A percentile compares a stretch with the other conserved stretches of the same genome.
phyloP scores from a whole-genome alignment of 1,140 invertebrate genomes.

The Lordiphosa stackelbergi region DNA sequence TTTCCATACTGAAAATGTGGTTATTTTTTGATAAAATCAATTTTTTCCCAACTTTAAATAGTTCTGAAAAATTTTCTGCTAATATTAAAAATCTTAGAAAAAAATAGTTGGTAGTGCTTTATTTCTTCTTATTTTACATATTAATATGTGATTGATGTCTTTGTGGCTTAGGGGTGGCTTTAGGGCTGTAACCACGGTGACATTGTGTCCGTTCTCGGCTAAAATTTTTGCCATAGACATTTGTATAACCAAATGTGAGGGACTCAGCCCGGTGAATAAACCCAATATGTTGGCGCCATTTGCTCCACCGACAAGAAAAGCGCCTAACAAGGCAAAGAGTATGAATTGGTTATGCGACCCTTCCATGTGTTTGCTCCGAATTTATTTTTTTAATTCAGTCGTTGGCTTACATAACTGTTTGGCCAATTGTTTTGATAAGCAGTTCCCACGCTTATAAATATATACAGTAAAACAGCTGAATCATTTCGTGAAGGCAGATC shows the following conservation, averaged over 20 bases:
- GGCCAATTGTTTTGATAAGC: not conserved
- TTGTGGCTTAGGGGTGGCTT: slow-evolving; percentile 44
- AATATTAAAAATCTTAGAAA: too few relatives aligned
- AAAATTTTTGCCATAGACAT: slow-evolving; percentile 57
- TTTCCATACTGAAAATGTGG: too few relatives aligned
- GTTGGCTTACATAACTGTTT: not conserved
- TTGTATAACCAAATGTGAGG: slow-evolving; percentile 64
- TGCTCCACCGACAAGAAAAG: slow-evolving; percentile 6
- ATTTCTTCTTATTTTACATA: too few relatives aligned
- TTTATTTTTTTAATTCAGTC: not conserved
- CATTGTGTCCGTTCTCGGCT: slow-evolving; percentile 61
- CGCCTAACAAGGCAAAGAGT: slow-evolving; percentile 11
- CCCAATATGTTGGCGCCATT: slow-evolving; percentile 57
- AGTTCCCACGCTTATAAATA: slow-evolving; percentile 21
- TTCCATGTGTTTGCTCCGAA: slow-evolving; percentile 20
- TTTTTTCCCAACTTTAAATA: too few relatives aligned
- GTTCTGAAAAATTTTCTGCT: too few relatives aligned
- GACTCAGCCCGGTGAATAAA: slow-evolving; percentile 56
- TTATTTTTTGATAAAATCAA: too few relatives aligned
- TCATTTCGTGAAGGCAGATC: not conserved
- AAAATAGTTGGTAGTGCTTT: too few relatives aligned
- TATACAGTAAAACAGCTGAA: not conserved
- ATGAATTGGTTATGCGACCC: not conserved
- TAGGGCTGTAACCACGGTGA: slow-evolving; percentile 52
- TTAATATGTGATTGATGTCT: slow-evolving; percentile 40